Evolutionary conservation across 2,888 invertebrate genomes (phyloP).

Genomic region (Diarsia mendica): DNA sequence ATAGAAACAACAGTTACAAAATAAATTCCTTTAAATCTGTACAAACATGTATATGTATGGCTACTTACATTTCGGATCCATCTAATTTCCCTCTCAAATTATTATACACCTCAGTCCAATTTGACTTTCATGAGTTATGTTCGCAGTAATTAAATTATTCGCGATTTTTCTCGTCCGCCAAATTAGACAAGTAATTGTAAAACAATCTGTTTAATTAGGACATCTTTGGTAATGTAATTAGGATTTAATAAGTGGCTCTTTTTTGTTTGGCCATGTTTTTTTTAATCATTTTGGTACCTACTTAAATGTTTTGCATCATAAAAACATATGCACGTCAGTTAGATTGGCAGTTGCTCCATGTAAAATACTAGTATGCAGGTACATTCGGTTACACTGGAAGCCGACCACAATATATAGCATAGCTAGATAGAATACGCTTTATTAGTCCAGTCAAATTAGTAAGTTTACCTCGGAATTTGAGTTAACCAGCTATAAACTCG

Average conservation of each 20-base stretch:
- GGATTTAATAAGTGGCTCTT: slow-evolving; percentile 40
- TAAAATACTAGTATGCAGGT: no score
- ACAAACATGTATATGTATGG: not conserved
- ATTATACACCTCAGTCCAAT: slow-evolving; percentile 59
- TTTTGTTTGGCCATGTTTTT: slow-evolving; percentile 43
- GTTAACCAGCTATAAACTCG: no score
- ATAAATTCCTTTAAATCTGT: not conserved
- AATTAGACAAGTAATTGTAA: slow-evolving; percentile 56
- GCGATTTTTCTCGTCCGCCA: slow-evolving; percentile 52
- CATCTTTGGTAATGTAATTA: slow-evolving; percentile 60
- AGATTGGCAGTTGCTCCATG: not conserved
- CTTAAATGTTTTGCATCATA: not conserved
- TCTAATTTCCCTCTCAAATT: slow-evolving; percentile 55
- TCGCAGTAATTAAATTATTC: slow-evolving; percentile 57
- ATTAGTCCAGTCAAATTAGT: no score
- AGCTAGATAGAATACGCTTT: no score
- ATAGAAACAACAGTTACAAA: not conserved
- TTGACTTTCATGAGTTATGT: slow-evolving; percentile 65
- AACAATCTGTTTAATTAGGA: slow-evolving; percentile 65
- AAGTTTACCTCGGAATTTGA: no score
- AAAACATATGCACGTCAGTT: not conserved
- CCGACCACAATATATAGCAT: no score
- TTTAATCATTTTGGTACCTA: not conserved
- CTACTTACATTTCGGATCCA: slow-evolving; percentile 1
- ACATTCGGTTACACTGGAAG: no score